A percentile compares a stretch with the other conserved stretches of the same genome.
Evolutionary conservation across 2,888 invertebrate genomes (phyloP).

Genomic region (Nomada hirtipes): DNA sequence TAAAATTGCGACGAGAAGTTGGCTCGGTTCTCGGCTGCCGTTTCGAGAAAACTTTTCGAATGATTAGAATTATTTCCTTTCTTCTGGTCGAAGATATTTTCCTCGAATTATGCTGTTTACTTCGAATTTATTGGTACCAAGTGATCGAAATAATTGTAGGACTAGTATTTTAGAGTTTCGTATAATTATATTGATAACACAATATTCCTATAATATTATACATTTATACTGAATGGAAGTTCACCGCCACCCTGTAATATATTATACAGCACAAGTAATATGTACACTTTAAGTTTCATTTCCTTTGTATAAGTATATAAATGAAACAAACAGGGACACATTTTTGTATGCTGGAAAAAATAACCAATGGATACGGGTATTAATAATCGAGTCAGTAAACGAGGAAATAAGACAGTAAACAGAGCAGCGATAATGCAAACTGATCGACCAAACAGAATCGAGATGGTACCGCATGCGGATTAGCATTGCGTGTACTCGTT

Average conservation of each 20-base stretch:
- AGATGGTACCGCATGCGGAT: constrained; percentile 16
- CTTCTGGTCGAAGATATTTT: not conserved
- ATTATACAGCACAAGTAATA: too few species aligned
- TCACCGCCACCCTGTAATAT: too few species aligned
- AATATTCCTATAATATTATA: too few species aligned
- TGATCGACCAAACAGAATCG: constrained; percentile 29
- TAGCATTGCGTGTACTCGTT: constrained; percentile 28
- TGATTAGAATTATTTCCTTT: not conserved
- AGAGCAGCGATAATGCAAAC: constrained; percentile 4
- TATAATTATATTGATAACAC: too few species aligned
- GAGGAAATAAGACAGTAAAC: constrained; percentile 13
- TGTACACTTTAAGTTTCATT: too few species aligned
- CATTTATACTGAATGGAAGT: too few species aligned
- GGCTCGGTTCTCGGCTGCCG: not conserved
- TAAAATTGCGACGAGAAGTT: constrained; percentile 26
- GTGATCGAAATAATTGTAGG: too few species aligned
- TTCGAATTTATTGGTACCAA: not conserved
- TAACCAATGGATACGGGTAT: too few species aligned
- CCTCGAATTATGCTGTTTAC: not conserved
- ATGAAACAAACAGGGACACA: too few species aligned
- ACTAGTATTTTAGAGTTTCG: too few species aligned
- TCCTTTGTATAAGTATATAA: too few species aligned
- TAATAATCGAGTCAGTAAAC: not conserved
- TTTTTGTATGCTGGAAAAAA: too few species aligned
- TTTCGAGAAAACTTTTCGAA: not conserved